Evolutionary conservation across 2,888 invertebrate species (phyloP).

Genomic region (Orthonychiurus folsomi): DNA sequence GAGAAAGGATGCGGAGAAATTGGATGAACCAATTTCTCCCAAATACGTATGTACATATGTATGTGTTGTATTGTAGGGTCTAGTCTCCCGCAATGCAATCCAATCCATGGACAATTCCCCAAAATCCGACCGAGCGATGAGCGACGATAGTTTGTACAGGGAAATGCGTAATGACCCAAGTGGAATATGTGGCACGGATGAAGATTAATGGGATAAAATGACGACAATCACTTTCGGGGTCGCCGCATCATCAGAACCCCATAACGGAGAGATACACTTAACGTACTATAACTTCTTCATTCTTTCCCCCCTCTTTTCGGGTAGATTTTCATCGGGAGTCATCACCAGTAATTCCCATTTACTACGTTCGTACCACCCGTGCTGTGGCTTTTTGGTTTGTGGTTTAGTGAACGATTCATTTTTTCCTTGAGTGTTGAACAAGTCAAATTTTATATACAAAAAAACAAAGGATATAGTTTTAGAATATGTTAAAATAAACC

Average conservation of each 20-base stretch:
- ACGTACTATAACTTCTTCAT: background rate
- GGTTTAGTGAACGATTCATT: too few species aligned
- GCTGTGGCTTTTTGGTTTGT: too few species aligned
- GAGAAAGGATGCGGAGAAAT: background rate
- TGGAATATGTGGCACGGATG: slow-evolving; percentile 41
- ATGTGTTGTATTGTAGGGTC: background rate
- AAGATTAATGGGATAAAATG: slow-evolving; percentile 39
- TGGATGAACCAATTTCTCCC: background rate
- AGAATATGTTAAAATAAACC: too few species aligned
- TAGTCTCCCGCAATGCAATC: background rate
- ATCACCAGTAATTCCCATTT: too few species aligned
- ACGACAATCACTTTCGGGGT: slow-evolving; percentile 28
- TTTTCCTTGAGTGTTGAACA: too few species aligned
- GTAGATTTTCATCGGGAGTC: background rate
- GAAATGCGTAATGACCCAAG: slow-evolving; percentile 37
- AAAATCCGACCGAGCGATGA: background rate
- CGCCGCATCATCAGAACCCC: slow-evolving; percentile 19
- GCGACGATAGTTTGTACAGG: background rate
- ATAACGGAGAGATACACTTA: background rate
- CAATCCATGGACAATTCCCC: background rate
- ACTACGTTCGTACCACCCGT: too few species aligned
- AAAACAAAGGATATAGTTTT: too few species aligned
- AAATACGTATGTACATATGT: background rate
- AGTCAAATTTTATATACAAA: too few species aligned
- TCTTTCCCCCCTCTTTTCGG: background rate